A percentile compares a stretch with the other conserved stretches of the same genome.
Conservation (phyloP, 2,113 vertebrate genomes). For the Suncus etruscus region DNA sequence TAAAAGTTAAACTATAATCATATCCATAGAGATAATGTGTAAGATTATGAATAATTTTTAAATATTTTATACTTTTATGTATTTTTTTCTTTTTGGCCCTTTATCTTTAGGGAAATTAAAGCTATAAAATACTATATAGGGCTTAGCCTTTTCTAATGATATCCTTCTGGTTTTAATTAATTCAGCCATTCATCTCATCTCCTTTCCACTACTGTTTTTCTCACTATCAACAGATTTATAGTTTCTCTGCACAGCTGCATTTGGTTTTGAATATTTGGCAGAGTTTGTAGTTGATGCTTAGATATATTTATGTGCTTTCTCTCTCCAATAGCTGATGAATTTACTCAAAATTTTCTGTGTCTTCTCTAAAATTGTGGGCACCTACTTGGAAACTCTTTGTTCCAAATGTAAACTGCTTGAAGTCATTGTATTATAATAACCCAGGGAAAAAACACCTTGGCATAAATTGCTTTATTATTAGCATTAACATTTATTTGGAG, state of each 20-base stretch:
- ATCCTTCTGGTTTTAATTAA: conserved; percentile 55
- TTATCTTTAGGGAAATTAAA: conserved; percentile 68
- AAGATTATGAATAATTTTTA: neutral
- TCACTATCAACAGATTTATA: conserved; percentile 32
- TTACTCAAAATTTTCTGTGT: conserved; percentile 22
- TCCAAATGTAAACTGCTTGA: conserved; percentile 42
- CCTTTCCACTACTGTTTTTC: conserved; percentile 38
- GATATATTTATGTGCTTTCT: conserved; percentile 51
- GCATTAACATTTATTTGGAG: conserved; percentile 21
- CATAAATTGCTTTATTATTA: conserved; percentile 41
- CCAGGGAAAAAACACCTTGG: conserved; percentile 4
- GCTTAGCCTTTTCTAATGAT: conserved; percentile 1
- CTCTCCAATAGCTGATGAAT: conserved; percentile 50
- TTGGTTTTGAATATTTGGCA: conserved; percentile 67
- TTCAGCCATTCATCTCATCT: conserved; percentile 12
- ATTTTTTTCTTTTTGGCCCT: conserved; percentile 35
- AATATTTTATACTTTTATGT: conserved; percentile 28
- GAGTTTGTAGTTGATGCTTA: conserved; percentile 46
- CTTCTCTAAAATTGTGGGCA: conserved; percentile 36
- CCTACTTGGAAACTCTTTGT: conserved; percentile 59
- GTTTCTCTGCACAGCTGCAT: conserved; percentile 56
- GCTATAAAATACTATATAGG: conserved; percentile 49
- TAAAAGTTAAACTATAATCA: neutral
- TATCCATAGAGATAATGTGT: neutral
- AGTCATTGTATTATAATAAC: conserved; percentile 50